These are phyloP conservation scores for Brachionus angularis DNA, from an alignment of 1,140 invertebrate species.

Conservation along the genomic window DNA sequence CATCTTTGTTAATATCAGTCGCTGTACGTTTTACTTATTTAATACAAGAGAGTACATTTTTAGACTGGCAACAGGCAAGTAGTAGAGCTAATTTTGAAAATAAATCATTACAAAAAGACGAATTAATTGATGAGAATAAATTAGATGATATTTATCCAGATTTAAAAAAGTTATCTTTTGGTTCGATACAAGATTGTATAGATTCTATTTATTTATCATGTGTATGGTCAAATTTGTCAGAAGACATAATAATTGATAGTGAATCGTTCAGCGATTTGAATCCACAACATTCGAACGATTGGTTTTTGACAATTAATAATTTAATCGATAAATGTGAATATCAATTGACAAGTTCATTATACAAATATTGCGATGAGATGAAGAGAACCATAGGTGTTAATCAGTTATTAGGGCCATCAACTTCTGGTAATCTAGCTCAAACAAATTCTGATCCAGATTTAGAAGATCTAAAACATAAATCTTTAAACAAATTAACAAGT, in stretches of 20 bases:
- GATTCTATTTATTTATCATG: conserved; percentile 71
- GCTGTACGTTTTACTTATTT: conserved; percentile 78
- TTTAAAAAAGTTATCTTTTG: conserved; percentile 72
- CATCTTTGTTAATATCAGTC: conserved; percentile 63
- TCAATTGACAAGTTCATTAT: conserved; percentile 20
- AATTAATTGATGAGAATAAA: conserved; percentile 66
- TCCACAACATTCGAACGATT: conserved; percentile 75
- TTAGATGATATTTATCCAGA: conserved; percentile 63
- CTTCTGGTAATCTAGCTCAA: not conserved
- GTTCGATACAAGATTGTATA: conserved; percentile 73
- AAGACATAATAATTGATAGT: conserved; percentile 80
- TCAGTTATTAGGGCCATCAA: conserved; percentile 11
- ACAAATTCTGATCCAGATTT: not conserved
- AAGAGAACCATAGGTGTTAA: conserved; percentile 10
- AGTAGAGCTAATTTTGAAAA: conserved; percentile 50
- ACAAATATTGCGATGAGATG: conserved; percentile 25
- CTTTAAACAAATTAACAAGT: conserved; percentile 21
- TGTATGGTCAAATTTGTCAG: conserved; percentile 79
- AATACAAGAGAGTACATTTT: conserved; percentile 58
- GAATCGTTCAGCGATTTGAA: conserved; percentile 75
- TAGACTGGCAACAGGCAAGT: not conserved
- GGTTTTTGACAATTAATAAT: conserved; percentile 57
- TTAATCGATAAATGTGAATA: conserved; percentile 33
- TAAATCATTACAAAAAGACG: conserved; percentile 49
- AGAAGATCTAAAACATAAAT: conserved; percentile 27